Base-by-base conservation (phyloP, 2,113 vertebrate species). In the Centropus unirufus region DNA sequence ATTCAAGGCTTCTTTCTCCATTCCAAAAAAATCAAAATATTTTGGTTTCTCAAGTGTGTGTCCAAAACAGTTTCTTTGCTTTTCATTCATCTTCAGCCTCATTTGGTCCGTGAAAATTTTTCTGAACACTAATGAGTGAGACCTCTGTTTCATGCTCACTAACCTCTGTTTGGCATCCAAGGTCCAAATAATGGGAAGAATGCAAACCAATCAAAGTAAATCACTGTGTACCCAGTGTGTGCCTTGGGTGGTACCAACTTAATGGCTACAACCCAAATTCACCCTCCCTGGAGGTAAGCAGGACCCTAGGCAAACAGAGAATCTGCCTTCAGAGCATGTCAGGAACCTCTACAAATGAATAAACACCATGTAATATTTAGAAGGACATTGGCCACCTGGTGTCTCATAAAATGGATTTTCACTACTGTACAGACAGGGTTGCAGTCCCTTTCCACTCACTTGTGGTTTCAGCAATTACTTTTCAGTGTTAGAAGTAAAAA, bases 1-100 rank as follows among this genome's bases (percentile, higher is more conserved):
- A 91, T 94, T 94, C 94, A 97, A 97, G 97, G 97, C 86, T 80
- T 92, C 94, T 74, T 97, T 80, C 94, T 96, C 74, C 84, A 34
- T 78, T 87, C 87, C 36, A 89, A 86, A 95, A 73, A 73, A 36
- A 75, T 34, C 52, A 27, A 90, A 95, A 94, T 90, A 84, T 94
- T 95, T 94, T 96, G 63, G 83, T 97, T 97, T 96, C 97, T 96
- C 85, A 93, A 93, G 96, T 92, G 72, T 21, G 44, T 29, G 84
- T 90, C 97, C 92, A 95, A 97, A 98, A 95, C 89, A 97, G 52
- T 87, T 95, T 39, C 67, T 83, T 83, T 81, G 78, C 91, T 88
- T 94, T 94, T 80, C 76, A 57, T 75, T 83, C 79, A 63, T 46
- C 78, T 85, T 47, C 81, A 69, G 87, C 74, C 74, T 89, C 87